Percentiles rank a stretch among this genome's conserved stretches.
These are phyloP conservation scores for Leuciscus idus DNA, from an alignment of 2,113 vertebrate genomes.

Conservation along the genomic window DNA sequence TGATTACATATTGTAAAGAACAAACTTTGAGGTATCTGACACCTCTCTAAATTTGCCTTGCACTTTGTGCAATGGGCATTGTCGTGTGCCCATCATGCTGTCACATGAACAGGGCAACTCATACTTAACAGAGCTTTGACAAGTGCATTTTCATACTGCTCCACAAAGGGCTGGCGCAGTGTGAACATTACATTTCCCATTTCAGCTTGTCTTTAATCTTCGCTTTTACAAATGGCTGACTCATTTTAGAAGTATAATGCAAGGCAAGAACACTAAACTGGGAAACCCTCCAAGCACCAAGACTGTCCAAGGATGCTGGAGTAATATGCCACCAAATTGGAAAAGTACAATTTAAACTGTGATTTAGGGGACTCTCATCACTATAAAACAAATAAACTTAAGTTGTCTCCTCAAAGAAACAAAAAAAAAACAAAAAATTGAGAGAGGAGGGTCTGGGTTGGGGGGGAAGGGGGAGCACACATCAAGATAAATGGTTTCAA, in stretches of 20 bases:
- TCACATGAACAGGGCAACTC: constrained; percentile 57
- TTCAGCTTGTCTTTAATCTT: constrained; percentile 64
- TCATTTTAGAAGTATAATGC: constrained; percentile 56
- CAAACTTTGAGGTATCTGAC: constrained; percentile 39
- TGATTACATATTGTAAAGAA: constrained; percentile 45
- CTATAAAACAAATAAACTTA: constrained; percentile 61
- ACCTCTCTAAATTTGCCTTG: constrained; percentile 45
- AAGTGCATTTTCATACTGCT: constrained; percentile 62
- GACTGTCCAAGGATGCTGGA: constrained; percentile 54
- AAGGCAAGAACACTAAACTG: constrained; percentile 47
- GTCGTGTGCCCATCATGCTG: constrained; percentile 58
- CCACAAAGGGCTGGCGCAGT: constrained; percentile 50
- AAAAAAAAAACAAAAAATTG: constrained; percentile 59
- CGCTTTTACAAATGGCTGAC: constrained; percentile 58
- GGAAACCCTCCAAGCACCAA: constrained; percentile 53
- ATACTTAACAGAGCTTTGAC: constrained; percentile 61
- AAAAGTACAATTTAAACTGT: constrained; percentile 58
- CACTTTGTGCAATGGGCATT: constrained; percentile 38
- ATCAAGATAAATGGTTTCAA: constrained; percentile 65
- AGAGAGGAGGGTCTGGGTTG: not conserved
- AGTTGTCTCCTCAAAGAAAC: constrained; percentile 55
- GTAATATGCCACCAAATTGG: constrained; percentile 54
- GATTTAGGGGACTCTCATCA: constrained; percentile 61
- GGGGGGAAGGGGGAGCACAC: constrained; percentile 22
- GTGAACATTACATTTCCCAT: constrained; percentile 55